Conservation (phyloP, 1,140 invertebrate genomes). For the Lepidurus couesii region DNA sequence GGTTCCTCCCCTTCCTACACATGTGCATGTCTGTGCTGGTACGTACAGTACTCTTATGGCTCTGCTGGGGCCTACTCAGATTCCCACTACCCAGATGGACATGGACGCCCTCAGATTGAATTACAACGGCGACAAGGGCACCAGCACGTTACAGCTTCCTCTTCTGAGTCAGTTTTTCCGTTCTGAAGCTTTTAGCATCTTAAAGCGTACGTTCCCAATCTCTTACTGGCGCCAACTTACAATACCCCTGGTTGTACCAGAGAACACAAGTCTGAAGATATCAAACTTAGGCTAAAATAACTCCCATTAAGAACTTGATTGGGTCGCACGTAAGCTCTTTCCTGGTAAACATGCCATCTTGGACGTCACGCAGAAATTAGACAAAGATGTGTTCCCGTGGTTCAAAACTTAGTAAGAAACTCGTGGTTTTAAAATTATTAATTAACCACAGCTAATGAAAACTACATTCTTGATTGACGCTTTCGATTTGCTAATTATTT, state of each 20-base stretch:
- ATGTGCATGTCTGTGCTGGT: background rate
- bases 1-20: background rate
- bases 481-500: background rate
- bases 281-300: background rate
- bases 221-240: background rate
- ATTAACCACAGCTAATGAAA: background rate
- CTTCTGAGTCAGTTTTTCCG: background rate
- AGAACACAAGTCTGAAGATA: background rate
- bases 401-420: too few relatives aligned
- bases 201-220: too few relatives aligned
- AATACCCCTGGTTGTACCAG: background rate
- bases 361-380: background rate
- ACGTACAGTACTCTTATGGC: slow-evolving; percentile 3
- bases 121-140: slow-evolving; percentile 15
- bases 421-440: background rate
- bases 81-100: background rate
- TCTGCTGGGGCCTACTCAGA: background rate
- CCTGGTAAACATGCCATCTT: background rate
- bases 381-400: background rate
- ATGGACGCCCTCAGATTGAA: slow-evolving; percentile 8
- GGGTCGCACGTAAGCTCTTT: background rate
- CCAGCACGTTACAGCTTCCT: slow-evolving; percentile 17
- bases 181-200: background rate
- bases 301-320: background rate
- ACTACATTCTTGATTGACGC: background rate